Percentiles rank a stretch among this genome's conserved stretches.
Evolutionary conservation across 2,888 invertebrate genomes (phyloP).

Genomic region (Dioctria rufipes): DNA sequence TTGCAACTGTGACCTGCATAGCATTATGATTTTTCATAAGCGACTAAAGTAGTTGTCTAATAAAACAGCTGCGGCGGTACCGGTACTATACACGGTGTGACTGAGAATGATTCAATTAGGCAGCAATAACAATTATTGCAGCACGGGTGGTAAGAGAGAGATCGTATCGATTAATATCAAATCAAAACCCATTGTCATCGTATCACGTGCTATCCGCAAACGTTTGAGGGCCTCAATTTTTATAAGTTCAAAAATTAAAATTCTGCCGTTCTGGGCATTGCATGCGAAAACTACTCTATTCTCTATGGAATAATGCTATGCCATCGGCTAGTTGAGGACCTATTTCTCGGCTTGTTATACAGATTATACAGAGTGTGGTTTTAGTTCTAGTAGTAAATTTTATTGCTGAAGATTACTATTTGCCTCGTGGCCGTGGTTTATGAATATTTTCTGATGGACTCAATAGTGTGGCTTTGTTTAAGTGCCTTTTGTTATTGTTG

Average conservation of each 20-base stretch:
- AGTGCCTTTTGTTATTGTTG: background rate
- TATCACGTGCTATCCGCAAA: background rate
- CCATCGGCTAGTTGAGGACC: too few species aligned
- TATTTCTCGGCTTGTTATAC: too few species aligned
- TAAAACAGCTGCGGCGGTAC: background rate
- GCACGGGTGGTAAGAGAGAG: background rate
- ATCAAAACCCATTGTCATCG: too few species aligned
- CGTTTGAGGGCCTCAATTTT: background rate
- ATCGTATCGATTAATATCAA: too few species aligned
- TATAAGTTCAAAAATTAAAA: background rate
- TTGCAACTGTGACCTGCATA: too few species aligned
- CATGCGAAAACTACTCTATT: background rate
- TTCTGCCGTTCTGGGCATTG: background rate
- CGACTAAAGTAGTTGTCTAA: too few species aligned
- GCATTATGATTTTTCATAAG: too few species aligned
- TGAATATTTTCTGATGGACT: background rate
- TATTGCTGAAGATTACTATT: too few species aligned
- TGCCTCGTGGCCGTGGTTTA: background rate
- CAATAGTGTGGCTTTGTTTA: background rate
- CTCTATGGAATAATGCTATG: background rate
- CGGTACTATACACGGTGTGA: background rate
- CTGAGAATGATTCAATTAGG: background rate
- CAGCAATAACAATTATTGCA: background rate
- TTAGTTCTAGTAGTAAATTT: too few species aligned
- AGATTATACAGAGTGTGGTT: too few species aligned